Percentiles rank a stretch among this genome's conserved stretches.
Conservation (phyloP, 2,113 vertebrate species). For the Nibea coibor region DNA sequence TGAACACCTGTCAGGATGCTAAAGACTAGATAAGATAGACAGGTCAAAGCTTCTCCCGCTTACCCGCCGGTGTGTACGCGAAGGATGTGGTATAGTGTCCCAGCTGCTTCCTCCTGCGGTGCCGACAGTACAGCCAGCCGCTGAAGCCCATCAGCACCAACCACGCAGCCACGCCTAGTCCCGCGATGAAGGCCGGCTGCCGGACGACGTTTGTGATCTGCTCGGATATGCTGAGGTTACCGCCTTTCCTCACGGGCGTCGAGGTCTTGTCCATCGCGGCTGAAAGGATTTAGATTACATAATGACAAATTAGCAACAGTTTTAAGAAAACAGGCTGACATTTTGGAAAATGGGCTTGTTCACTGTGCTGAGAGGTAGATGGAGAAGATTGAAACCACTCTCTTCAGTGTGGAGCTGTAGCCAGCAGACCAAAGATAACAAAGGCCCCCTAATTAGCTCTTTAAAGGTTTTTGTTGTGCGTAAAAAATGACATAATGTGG, state of each 20-base stretch:
- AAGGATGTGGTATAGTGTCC: constrained; percentile 97
- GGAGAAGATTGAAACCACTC: neutral
- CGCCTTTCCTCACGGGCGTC: constrained; percentile 69
- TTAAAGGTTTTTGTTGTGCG: neutral
- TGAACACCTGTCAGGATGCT: constrained; percentile 5
- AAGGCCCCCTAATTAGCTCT: neutral
- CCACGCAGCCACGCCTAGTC: constrained; percentile 90
- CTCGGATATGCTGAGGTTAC: constrained; percentile 83
- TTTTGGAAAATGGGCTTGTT: neutral
- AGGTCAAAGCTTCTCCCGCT: constrained; percentile 23
- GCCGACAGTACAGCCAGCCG: constrained; percentile 90
- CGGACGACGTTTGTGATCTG: constrained; percentile 87
- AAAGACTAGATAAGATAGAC: neutral
- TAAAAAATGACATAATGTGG: neutral
- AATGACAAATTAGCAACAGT: neutral
- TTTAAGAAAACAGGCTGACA: neutral
- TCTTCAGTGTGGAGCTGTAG: neutral
- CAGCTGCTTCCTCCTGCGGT: constrained; percentile 91
- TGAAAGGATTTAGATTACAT: constrained; percentile 12
- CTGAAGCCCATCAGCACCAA: constrained; percentile 90
- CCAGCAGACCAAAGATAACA: neutral
- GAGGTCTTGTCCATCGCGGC: constrained; percentile 65
- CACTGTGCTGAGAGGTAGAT: neutral
- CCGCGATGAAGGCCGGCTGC: constrained; percentile 92
- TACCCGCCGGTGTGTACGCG: constrained; percentile 92